Conservation (phyloP, 2,888 invertebrate genomes). For the Apodemia duryi region DNA sequence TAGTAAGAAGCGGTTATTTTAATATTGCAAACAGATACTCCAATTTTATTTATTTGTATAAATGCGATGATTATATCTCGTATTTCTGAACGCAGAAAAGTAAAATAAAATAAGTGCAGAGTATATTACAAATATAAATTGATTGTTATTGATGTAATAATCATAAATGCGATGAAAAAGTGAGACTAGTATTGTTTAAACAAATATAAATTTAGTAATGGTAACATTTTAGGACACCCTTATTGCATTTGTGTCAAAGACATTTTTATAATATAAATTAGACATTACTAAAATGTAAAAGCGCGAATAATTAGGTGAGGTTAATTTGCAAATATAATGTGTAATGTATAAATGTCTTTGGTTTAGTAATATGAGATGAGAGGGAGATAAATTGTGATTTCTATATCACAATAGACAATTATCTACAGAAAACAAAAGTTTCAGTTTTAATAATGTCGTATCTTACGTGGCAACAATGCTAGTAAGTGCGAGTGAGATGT, state of each 20-base stretch:
- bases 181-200: too few species aligned
- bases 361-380: too few species aligned
- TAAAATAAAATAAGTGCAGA: too few species aligned
- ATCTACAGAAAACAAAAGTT: neutral
- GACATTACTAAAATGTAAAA: neutral
- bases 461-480: neutral
- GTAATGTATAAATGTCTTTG: neutral
- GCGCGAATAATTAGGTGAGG: neutral
- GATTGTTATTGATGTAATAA: too few species aligned
- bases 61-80: too few species aligned
- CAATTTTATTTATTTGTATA: too few species aligned
- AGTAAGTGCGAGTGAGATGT: slow-evolving; percentile 3
- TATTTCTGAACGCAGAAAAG: too few species aligned
- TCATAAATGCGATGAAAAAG: too few species aligned
- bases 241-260: neutral
- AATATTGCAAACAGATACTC: too few species aligned
- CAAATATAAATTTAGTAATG: neutral
- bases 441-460: neutral
- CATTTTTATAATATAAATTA: neutral
- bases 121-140: too few species aligned
- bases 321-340: neutral
- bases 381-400: neutral
- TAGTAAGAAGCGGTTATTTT: too few species aligned
- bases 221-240: neutral
- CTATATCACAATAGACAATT: neutral